Percentiles rank a stretch among this genome's conserved stretches.
phyloP scores from a whole-genome alignment of 2,797 vertebrate genomes.

The Scleropages formosus region DNA sequence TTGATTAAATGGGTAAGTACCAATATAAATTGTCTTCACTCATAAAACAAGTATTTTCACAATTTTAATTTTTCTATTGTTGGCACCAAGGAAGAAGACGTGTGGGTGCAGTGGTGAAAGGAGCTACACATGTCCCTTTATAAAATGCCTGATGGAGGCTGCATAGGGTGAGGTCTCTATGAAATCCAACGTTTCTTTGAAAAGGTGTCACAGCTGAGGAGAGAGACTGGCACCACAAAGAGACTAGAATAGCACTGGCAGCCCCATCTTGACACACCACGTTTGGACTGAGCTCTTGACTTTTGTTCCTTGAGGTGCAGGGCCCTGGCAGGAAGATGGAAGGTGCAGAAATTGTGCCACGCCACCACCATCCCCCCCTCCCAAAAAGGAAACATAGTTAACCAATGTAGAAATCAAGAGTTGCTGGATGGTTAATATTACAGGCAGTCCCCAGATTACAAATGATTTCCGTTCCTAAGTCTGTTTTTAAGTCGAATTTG shows the following conservation, averaged over 20 bases:
- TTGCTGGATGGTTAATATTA: no score
- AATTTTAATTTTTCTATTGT: slow-evolving; percentile 17
- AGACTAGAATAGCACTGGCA: slow-evolving; percentile 75
- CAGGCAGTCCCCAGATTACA: no score
- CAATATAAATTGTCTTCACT: no score
- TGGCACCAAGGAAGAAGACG: not conserved
- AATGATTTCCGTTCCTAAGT: no score
- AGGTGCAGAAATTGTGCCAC: slow-evolving; percentile 58
- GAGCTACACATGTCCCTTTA: slow-evolving; percentile 33
- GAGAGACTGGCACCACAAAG: slow-evolving; percentile 83
- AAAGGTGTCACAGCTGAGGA: slow-evolving; percentile 79
- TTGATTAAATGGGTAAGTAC: no score
- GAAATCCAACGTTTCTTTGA: slow-evolving; percentile 82
- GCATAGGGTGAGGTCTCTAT: slow-evolving; percentile 79
- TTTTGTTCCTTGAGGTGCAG: slow-evolving; percentile 73
- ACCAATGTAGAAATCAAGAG: no score
- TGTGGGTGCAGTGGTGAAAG: not conserved
- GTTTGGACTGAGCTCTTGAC: slow-evolving; percentile 81
- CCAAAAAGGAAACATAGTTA: no score
- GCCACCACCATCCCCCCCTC: no score
- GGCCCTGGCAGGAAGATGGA: slow-evolving; percentile 70
- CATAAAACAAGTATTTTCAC: not conserved
- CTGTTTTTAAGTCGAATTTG: no score
- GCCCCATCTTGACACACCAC: slow-evolving; percentile 80
- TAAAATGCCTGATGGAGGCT: slow-evolving; percentile 73